Percentiles rank a stretch among this genome's conserved stretches.
These are phyloP conservation scores for Agonopterix arenella DNA, from an alignment of 2,888 invertebrate species.

Conservation along the genomic window DNA sequence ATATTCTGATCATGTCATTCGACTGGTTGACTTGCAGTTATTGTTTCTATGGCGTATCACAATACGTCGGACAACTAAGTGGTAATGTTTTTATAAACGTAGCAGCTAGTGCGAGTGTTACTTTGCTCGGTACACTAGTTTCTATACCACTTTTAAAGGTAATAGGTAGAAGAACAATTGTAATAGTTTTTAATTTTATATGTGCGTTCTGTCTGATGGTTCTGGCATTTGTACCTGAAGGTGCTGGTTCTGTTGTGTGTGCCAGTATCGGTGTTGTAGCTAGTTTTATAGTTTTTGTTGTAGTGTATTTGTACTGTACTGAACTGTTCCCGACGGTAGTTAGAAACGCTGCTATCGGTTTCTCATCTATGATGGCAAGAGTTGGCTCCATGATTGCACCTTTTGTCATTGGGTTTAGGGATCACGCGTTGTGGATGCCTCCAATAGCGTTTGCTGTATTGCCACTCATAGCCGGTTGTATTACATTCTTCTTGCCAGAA, in stretches of 20 bases:
- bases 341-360: conserved; percentile 89
- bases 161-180: conserved; percentile 80
- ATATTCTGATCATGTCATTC: conserved; percentile 83
- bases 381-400: conserved; percentile 92
- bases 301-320: conserved; percentile 90
- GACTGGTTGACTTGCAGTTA: conserved; percentile 90
- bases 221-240: conserved; percentile 72
- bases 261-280: conserved; percentile 87
- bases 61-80: conserved; percentile 86
- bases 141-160: conserved; percentile 80
- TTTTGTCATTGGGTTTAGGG: conserved; percentile 81
- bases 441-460: conserved; percentile 83
- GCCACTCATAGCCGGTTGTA: conserved; percentile 75
- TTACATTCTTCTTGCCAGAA: conserved; percentile 83
- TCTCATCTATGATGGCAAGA: conserved; percentile 92
- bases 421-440: conserved; percentile 77
- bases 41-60: conserved; percentile 86
- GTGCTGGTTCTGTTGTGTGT: conserved; percentile 69
- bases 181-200: conserved; percentile 79
- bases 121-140: conserved; percentile 74
- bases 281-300: conserved; percentile 89
- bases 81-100: conserved; percentile 91
- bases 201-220: conserved; percentile 79
- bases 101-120: conserved; percentile 83
- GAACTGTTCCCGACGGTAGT: conserved; percentile 94